A percentile compares a stretch with the other conserved stretches of the same genome.
Conservation (phyloP, 1,140 invertebrate species). For the Bombus impatiens region DNA sequence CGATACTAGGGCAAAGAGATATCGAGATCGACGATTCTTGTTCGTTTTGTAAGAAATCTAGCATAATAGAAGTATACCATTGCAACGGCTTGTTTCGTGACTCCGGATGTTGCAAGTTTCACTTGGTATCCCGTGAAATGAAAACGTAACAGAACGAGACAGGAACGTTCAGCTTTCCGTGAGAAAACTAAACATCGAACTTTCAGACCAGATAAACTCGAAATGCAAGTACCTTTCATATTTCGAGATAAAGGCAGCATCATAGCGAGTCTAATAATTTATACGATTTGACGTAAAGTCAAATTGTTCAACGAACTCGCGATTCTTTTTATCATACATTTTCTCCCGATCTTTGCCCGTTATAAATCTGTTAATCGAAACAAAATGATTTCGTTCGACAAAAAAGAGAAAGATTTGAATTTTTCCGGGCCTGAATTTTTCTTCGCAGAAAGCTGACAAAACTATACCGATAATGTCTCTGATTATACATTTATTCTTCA, state of each 20-base stretch:
- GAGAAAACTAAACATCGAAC: conserved; percentile 1
- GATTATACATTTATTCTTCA: neutral
- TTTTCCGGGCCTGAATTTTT: too few relatives aligned
- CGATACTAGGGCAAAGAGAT: neutral
- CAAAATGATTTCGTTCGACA: neutral
- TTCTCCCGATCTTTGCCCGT: rapidly evolving
- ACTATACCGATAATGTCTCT: neutral
- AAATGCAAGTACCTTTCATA: neutral
- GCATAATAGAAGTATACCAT: neutral
- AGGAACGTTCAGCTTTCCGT: neutral
- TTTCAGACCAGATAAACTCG: neutral
- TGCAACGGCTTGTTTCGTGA: neutral
- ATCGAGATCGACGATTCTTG: neutral
- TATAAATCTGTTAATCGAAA: neutral
- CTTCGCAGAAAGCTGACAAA: too few relatives aligned
- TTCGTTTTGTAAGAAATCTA: neutral
- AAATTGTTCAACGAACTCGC: neutral
- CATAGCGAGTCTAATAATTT: neutral
- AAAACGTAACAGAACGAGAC: neutral
- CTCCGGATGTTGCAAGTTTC: neutral
- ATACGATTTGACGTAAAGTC: neutral
- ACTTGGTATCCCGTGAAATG: neutral
- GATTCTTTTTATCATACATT: neutral
- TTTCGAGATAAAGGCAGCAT: neutral
- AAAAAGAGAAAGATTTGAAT: neutral